phyloP scores from a whole-genome alignment of 2,797 vertebrate species.

The Periparus ater region DNA sequence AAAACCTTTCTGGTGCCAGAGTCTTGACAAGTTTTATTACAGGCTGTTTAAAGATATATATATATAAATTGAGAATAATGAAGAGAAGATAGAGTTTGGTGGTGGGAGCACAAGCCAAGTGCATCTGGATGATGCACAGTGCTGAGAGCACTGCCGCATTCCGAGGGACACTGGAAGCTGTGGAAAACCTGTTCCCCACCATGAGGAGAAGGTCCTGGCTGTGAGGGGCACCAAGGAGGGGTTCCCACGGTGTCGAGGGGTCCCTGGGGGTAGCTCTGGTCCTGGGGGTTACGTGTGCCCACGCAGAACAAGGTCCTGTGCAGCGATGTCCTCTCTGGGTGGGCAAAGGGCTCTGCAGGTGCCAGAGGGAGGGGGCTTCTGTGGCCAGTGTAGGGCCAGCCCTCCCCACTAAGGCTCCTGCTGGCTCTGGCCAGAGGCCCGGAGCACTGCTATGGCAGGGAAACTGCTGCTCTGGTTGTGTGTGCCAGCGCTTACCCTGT shows the following conservation, averaged over 20 bases:
- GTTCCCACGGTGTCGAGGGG: background rate
- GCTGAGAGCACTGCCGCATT: background rate
- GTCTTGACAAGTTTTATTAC: background rate
- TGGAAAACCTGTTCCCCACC: rapidly evolving
- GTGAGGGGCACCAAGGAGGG: background rate
- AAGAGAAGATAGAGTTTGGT: background rate
- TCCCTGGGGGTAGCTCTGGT: background rate
- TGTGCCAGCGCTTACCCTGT: rapidly evolving
- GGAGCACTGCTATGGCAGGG: background rate
- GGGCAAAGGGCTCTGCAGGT: background rate
- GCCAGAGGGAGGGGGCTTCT: background rate
- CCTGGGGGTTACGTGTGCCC: rapidly evolving
- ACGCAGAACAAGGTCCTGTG: background rate
- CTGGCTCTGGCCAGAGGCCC: background rate
- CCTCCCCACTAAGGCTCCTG: background rate
- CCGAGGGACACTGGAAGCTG: background rate
- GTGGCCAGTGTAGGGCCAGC: rapidly evolving
- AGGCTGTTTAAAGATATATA: background rate
- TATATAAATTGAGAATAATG: background rate
- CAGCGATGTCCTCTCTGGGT: rapidly evolving
- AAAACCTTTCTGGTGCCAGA: background rate
- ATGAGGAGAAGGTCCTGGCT: rapidly evolving
- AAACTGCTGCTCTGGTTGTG: rapidly evolving
- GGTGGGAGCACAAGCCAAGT: background rate
- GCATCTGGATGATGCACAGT: background rate